Evolutionary conservation across 1,140 invertebrate genomes (phyloP).

Genomic region (Chelonus insularis): DNA sequence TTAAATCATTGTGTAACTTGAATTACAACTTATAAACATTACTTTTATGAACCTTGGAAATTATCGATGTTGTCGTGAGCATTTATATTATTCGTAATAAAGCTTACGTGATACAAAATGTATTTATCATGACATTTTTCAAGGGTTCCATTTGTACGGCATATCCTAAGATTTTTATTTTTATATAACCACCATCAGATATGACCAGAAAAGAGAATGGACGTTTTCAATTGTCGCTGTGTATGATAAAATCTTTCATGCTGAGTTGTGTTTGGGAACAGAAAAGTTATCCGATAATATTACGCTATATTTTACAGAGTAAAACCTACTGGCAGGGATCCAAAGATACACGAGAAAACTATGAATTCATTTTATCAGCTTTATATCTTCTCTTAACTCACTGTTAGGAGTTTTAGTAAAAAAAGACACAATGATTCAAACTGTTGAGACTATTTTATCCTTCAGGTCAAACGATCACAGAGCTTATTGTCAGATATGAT

Average conservation of each 20-base stretch:
- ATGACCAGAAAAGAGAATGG: constrained; percentile 4
- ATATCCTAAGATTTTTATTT: too few species aligned
- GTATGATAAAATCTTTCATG: constrained; percentile 14
- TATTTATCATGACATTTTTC: constrained; percentile 6
- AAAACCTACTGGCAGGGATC: constrained; percentile 23
- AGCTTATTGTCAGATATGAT: constrained; percentile 27
- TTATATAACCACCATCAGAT: constrained; percentile 14
- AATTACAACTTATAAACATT: constrained; percentile 23
- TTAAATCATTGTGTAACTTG: constrained; percentile 24
- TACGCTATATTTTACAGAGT: constrained; percentile 22
- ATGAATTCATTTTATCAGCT: constrained; percentile 31
- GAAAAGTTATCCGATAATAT: constrained; percentile 14
- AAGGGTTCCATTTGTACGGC: neutral
- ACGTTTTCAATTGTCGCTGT: constrained; percentile 3
- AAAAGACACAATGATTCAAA: neutral
- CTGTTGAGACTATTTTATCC: neutral
- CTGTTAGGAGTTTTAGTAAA: neutral
- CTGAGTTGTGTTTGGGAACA: constrained; percentile 9
- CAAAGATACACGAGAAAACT: constrained; percentile 31
- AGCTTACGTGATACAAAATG: constrained; percentile 11
- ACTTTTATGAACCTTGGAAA: constrained; percentile 19
- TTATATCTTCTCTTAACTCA: constrained; percentile 4
- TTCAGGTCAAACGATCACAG: neutral
- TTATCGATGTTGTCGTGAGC: constrained; percentile 18
- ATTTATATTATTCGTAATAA: constrained; percentile 12